Evolutionary conservation across 2,888 invertebrate species (phyloP), one percentile per base, ranked within the genome.

Genomic region (Epirrhoe tristata): DNA sequence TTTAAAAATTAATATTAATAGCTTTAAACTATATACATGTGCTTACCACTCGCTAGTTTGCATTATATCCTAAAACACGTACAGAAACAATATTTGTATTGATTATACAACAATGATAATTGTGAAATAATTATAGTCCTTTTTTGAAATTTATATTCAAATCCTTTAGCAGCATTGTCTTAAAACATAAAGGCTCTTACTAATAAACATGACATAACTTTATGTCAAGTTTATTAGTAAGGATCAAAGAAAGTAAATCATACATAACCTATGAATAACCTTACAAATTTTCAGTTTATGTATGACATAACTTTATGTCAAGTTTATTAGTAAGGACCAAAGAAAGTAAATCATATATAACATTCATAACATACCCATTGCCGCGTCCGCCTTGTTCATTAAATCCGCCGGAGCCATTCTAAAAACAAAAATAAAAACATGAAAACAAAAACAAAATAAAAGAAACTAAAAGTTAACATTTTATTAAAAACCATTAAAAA

Each of bases 361-460:
- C 6, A 7, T 4, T 32, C 12, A 55, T 68, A 24, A 95, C 96
- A 95, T 93, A 97, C 97, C 97, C 97, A 95, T 97, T 97, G 58
- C 96, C 95, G 72, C 97, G 94, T 70, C 97, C 96, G 58, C 96
- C 95, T 75, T 96, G 95, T 77, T 97, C 97, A 67, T 96, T 96
- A 71, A 96, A 97, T 72, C 96, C 94, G 64, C 96, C 96, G 77
- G 96, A 96, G 75, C 97, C 97, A 95, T 97, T 98, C 97, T 97
- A 95, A 94, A 96, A 96, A 95, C 91, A 95, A 95, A 94, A 94
- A 43, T n/a, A 93, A 93, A 91, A 90, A 88, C 84, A 87, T 86
- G 81, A 88, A 77, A 82, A 78, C 79, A 76, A 77, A 80, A 75
- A 77, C 76, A 77, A 81, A 82, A 82, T 78, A 76, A 82, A 81